Evolutionary conservation across 2,797 vertebrate species (phyloP), one percentile per base, ranked within the genome.

Genomic region (Microcaecilia unicolor): DNA sequence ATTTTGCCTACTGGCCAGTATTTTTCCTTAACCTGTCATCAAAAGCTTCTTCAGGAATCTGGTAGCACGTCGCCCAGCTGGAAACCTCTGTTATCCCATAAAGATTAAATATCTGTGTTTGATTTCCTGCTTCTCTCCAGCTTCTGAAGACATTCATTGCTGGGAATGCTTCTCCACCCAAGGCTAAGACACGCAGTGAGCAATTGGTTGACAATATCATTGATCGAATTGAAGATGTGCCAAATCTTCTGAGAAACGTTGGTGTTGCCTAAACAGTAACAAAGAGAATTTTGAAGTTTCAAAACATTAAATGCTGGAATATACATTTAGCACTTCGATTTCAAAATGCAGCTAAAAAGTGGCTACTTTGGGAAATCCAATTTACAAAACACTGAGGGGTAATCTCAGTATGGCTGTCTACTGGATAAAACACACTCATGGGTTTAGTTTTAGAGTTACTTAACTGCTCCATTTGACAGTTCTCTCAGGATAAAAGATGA

Each of bases 71-170:
- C 11, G 93, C 93, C 96, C 96, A 99, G 64, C 94, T 92, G 45
- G 96, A 99, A 28, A 98, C 93, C 51, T 98, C 95, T 2, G 95
- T 98, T 41, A 94, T 80, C 19, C 96, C 96, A 15, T 98, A 99
- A 28, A 99, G 60, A 67, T 97, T 98, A 71, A 82, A 98, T 51
- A 99, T 64, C 4, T 47, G 51, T 4, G 95, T 98, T 62, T 56
- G 72, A 59, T 97, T 99, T 35, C 85, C 85, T 39, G 77, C 11
- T 27, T 76, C 81, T 47, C 67, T 89, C 94, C 96, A 99, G 56
- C 70, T 83, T 41, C 49, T 80, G 44, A 97, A 69, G 44, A 86
- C 29, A 27, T 48, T 61, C 3, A 82, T 43, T 1, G 67, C 55
- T 2, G 93, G 95, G 61, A 89, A 97, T 2, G 83, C 58, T 67